Conservation (phyloP, 2,113 vertebrate species). For the Hypocryptadius cinnamomeus region DNA sequence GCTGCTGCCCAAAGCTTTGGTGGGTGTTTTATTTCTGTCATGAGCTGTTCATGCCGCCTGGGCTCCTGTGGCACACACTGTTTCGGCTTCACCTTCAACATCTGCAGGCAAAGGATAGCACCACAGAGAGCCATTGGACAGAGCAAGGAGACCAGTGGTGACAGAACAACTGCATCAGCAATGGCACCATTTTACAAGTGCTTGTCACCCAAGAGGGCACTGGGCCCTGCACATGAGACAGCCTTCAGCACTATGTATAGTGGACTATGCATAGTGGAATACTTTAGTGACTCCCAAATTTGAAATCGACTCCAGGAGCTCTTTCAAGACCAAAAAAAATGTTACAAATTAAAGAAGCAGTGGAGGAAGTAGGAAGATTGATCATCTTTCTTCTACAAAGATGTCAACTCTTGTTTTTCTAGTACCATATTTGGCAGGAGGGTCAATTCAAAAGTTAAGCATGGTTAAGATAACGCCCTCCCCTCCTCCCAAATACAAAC, state of each 20-base stretch:
- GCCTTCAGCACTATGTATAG: not conserved
- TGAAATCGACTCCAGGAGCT: not conserved
- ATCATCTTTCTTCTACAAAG: not conserved
- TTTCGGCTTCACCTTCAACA: not conserved
- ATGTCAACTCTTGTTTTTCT: not conserved
- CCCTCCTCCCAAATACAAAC: too few relatives aligned
- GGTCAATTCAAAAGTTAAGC: not conserved
- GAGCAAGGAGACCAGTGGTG: not conserved
- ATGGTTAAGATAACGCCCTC: not conserved
- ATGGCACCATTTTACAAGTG: not conserved
- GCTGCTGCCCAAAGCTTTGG: not conserved
- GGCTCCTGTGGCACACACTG: not conserved
- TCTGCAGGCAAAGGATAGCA: not conserved
- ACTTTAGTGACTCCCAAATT: not conserved
- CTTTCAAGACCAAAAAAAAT: not conserved
- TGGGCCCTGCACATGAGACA: not conserved
- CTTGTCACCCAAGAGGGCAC: not conserved
- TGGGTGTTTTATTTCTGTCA: constrained; percentile 6
- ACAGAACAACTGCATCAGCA: not conserved
- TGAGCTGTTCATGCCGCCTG: constrained; percentile 1
- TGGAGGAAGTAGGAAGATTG: not conserved
- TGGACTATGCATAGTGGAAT: not conserved
- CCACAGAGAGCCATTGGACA: not conserved
- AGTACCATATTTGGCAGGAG: not conserved
- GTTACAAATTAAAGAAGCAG: not conserved